Base-by-base conservation (phyloP, 2,888 invertebrate species). In the Subacronicta megacephala region DNA sequence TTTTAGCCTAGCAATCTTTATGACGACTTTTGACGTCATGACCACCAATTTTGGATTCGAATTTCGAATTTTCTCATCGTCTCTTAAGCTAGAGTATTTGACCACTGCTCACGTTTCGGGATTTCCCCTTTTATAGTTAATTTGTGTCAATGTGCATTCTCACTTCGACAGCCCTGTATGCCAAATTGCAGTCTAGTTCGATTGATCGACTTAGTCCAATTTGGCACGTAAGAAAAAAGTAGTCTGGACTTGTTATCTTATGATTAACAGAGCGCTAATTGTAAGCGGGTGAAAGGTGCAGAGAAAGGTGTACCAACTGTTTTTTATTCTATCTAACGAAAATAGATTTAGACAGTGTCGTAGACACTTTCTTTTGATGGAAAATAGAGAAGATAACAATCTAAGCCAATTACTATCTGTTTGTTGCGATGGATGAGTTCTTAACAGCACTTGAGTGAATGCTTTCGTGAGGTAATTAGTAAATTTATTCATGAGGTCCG, bases 261-360 rank as follows among this genome's bases (percentile, higher is more conserved):
- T 88, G 89, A 87, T 92, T 90, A 93, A 88, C 90, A 92, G 91
- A 92, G 84, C 91, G 90, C 88, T 91, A 89, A 91, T 90, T 86
- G 83, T 75, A 77, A 77, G 77, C 81, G 75, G 84, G 92, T 90
- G 93, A 93, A 93, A 93, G 93, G 91, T 85, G 83, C 79, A 82
- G 90, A 90, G 92, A 93, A 92, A 92, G 90, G 90, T 81, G 80
- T 67, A 49, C 61, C 23, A 50, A 64, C 57, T 51, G 15, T 68
- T 72, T 84, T 83, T 78, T 76, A 78, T 75, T 69, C 66, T 62
- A 63, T 71, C 62, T 56, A 69, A 74, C 74, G 70, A 72, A 85
- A 84, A 85, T 80, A 83, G 81, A 83, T 81, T 80, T 78, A 77
- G 72, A 33, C 60, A 53, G 59, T 71, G 63, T 71, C 60, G 57